Percentiles rank a stretch among this genome's conserved stretches.
These are phyloP conservation scores for Streptopelia turtur DNA, from an alignment of 2,797 vertebrate species.

Conservation along the genomic window DNA sequence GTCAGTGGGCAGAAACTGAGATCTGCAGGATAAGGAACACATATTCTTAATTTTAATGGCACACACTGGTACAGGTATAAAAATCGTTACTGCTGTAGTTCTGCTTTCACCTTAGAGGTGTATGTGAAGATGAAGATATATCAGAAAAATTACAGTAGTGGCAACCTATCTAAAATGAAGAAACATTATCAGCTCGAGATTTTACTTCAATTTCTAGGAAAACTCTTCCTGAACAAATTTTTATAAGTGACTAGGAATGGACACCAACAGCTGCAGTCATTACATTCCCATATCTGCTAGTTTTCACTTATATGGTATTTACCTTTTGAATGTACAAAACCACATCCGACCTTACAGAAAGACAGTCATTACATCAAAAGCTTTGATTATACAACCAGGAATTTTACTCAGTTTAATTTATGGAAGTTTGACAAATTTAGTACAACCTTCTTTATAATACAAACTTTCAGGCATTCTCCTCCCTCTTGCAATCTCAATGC, in stretches of 20 bases:
- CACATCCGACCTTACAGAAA: neutral
- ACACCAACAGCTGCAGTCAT: neutral
- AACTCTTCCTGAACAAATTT: neutral
- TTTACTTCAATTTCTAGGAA: neutral
- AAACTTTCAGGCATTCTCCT: neutral
- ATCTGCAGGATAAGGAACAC: neutral
- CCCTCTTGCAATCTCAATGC: neutral
- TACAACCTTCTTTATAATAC: neutral
- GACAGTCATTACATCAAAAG: neutral
- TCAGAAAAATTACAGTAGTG: neutral
- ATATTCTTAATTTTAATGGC: neutral
- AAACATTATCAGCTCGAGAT: neutral
- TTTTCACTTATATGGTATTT: neutral
- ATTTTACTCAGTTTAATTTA: neutral
- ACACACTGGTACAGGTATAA: neutral
- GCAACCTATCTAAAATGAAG: neutral
- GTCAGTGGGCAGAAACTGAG: neutral
- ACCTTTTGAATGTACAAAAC: neutral
- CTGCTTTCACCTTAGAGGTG: neutral
- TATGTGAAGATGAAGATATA: neutral
- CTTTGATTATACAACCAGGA: neutral
- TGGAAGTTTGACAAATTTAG: neutral
- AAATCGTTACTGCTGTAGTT: neutral
- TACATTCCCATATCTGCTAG: neutral
- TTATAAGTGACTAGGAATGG: neutral